Conservation (phyloP, 2,888 invertebrate species). For the Sesamia inferens region DNA sequence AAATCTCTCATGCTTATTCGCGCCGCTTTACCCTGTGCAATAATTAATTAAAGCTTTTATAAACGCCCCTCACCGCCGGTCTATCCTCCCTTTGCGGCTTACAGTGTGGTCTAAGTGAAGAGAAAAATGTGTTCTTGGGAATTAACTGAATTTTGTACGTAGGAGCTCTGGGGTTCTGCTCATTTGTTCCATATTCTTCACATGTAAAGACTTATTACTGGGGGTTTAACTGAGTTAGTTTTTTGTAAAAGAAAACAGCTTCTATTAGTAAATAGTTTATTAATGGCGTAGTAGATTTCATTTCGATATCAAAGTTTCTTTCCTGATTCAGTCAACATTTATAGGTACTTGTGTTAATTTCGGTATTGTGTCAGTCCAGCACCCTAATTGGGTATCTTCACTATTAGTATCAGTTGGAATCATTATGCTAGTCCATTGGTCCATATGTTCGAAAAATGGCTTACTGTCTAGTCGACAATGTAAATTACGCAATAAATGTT, state of each 20-base stretch:
- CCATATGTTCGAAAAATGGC: too few species aligned
- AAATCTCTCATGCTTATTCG: slow-evolving; percentile 57
- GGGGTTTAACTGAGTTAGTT: too few species aligned
- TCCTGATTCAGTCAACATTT: neutral
- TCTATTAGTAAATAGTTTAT: neutral
- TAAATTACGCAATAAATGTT: too few species aligned
- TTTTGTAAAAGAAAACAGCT: neutral
- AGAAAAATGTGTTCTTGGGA: slow-evolving; percentile 19
- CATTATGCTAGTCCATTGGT: too few species aligned
- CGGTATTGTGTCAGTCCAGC: neutral
- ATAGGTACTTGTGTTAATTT: neutral
- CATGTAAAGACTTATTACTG: neutral
- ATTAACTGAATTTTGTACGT: slow-evolving; percentile 2
- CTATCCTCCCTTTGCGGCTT: slow-evolving; percentile 60
- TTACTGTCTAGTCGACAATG: too few species aligned
- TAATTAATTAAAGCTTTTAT: slow-evolving; percentile 76
- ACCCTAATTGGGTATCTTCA: too few species aligned
- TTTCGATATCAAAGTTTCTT: neutral
- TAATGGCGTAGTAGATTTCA: neutral
- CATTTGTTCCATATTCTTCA: neutral
- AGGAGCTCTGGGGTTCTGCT: neutral
- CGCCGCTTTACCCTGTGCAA: slow-evolving; percentile 67
- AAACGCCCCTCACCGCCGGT: slow-evolving; percentile 66
- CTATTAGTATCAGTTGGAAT: too few species aligned
- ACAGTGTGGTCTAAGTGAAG: slow-evolving; percentile 28